Evolutionary conservation across 2,113 vertebrate genomes (phyloP).

Genomic region (Peucedramus taeniatus): DNA sequence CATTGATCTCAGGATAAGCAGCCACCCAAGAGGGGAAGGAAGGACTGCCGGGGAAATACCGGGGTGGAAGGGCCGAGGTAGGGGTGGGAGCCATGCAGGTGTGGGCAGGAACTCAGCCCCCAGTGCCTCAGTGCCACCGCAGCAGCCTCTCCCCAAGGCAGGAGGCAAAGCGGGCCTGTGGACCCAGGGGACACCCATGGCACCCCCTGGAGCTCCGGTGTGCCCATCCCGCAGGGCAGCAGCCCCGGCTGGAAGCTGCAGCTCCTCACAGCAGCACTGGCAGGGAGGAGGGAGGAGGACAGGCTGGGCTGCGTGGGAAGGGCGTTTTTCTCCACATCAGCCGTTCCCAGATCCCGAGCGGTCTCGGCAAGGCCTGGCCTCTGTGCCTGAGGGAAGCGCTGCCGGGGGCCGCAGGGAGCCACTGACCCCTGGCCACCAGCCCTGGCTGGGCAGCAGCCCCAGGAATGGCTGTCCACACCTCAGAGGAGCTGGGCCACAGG

Average conservation of each 20-base stretch:
- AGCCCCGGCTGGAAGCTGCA: background rate
- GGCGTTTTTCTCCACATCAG: conserved; percentile 1
- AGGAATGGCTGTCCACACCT: rapidly evolving
- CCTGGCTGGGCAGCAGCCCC: background rate
- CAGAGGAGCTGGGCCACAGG: rapidly evolving
- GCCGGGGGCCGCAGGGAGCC: background rate
- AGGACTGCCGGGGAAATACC: background rate
- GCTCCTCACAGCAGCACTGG: background rate
- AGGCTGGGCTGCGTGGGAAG: conserved; percentile 47
- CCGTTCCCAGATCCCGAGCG: background rate
- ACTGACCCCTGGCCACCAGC: background rate
- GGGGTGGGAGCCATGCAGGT: background rate
- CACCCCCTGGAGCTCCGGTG: background rate
- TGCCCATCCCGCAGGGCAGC: background rate
- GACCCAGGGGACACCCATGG: background rate
- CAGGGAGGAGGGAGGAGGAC: background rate
- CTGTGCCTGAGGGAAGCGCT: background rate
- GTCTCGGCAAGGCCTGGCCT: background rate
- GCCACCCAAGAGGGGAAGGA: background rate
- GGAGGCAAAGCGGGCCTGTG: background rate
- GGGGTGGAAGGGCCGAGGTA: background rate
- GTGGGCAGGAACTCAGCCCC: background rate
- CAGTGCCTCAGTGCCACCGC: background rate
- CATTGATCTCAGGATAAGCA: background rate
- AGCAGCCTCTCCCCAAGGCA: background rate